Evolutionary conservation across 2,797 vertebrate species (phyloP), one percentile per base, ranked within the genome.

Genomic region (Centropyge bicolor): DNA sequence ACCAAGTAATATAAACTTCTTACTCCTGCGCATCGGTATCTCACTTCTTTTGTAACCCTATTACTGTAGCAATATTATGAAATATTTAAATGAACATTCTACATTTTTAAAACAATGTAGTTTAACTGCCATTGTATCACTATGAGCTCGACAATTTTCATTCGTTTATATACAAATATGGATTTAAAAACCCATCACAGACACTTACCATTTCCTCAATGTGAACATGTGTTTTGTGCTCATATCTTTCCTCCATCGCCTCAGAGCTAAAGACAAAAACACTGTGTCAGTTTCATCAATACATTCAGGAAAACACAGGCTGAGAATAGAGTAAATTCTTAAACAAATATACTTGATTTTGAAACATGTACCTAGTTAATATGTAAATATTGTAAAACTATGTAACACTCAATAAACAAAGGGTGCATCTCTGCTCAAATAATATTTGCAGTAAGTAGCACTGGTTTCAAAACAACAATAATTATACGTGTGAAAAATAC

Each of bases 181-280:
- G 31, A 71, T 36, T 14, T 20, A 55, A 11, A 61, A 60, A 36
- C 40, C 48, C 27, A 31, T 52, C 20, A 76, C 56, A 46, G 24
- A 65, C 66, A 76, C 88, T 93, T 93, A 95, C 95, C 95, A 96
- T 85, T 83, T 93, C 89, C 74, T 94, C 89, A 86, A 96, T 91
- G 84, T 73, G 93, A 86, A 75, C 85, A 38, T 80, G 67, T 67
- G 89, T 90, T 94, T 91, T 90, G 85, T 95, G 87, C 68, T 94
- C 89, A 91, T 96, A 96, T 90, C 91, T 91, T 70, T 93, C 92
- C 71, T 93, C 92, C 88, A 89, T 88, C 61, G 80, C 87, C 57
- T 86, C 74, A 79, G 93, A 91, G 86, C 95, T 95, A 63, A 88
- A 90, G 75, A 86, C 71, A 93, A 76, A 93, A 76, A 87, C 57